Evolutionary conservation across 2,113 vertebrate species (phyloP), one percentile per base, ranked within the genome.

Genomic region (Epinephelus lanceolatus): DNA sequence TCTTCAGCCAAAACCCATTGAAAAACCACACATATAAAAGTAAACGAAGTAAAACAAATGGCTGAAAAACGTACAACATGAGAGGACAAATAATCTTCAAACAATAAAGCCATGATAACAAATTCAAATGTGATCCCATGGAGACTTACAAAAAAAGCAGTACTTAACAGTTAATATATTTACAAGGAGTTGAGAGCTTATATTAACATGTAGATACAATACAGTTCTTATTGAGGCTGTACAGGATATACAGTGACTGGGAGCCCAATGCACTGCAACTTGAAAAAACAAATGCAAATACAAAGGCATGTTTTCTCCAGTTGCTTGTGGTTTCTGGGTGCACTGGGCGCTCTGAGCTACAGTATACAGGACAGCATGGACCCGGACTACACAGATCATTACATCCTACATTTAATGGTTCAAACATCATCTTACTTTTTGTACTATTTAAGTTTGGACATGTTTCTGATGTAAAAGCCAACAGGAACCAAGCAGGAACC

Each of bases 1-100:
- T 62, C 67, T 84, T 73, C 40, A 37, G 74, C 66, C 11, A 47
- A 23, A 21, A 14, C 14, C 53, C 19, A 47, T 6, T 60, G 14
- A 40, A 27, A 73, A 74, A 8, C 9, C n/a, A 78, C 66, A 57
- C 17, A 67, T 10, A 71, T 10, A 13, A 82, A 67, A 30, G 56
- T 37, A 67, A 68, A 85, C 61, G 70, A 10, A 49, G 23, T 49
- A 73, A 27, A 19, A 70, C 37, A 42, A 84, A 74, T n/a, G 33
- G 47, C n/a, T 88, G 40, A 79, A 81, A 56, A 67, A 74, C 60
- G 18, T 83, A 37, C 69, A 87, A 85, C 57, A 86, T 15, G 33
- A 70, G 52, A 63, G 23, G 69, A 63, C 25, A 83, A 67, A 81
- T 57, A 23, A 74, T 86, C 59, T 60, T 72, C 18, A 70, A 76